phyloP scores from a whole-genome alignment of 2,113 vertebrate species.

The Astatoreochromis straeleni region DNA sequence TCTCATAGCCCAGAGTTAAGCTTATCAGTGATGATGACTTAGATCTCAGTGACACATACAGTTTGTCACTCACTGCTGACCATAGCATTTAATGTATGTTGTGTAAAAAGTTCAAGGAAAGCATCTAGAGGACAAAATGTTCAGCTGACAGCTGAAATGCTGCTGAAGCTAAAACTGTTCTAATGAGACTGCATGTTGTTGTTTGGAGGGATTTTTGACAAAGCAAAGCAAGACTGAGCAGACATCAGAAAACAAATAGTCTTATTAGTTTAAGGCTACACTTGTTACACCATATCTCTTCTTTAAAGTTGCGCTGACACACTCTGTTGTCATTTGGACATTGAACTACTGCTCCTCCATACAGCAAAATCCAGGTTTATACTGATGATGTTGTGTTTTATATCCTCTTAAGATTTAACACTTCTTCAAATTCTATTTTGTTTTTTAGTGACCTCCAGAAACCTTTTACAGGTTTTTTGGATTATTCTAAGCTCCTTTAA shows the following conservation, averaged over 20 bases:
- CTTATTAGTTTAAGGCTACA: background rate
- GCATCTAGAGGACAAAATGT: background rate
- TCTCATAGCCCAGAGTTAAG: background rate
- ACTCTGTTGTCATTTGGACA: background rate
- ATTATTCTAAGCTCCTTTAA: background rate
- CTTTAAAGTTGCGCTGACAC: background rate
- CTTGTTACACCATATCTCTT: background rate
- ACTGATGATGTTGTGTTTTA: background rate
- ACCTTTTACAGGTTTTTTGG: background rate
- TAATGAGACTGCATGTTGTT: background rate
- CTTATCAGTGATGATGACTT: background rate
- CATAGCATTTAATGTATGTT: background rate
- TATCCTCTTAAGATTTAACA: background rate
- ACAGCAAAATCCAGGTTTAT: accelerated
- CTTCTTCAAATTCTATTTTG: background rate
- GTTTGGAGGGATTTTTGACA: background rate
- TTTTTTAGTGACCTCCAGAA: background rate
- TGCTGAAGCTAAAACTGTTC: background rate
- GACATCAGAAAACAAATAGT: background rate
- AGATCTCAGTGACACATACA: background rate
- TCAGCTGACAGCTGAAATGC: background rate
- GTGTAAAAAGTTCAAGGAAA: background rate
- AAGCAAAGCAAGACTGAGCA: background rate
- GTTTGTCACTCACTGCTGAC: background rate
- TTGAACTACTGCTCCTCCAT: accelerated